A percentile compares a stretch with the other conserved stretches of the same genome.
Evolutionary conservation across 1,140 invertebrate genomes (phyloP).

Genomic region (Doryteuthis pealeii): DNA sequence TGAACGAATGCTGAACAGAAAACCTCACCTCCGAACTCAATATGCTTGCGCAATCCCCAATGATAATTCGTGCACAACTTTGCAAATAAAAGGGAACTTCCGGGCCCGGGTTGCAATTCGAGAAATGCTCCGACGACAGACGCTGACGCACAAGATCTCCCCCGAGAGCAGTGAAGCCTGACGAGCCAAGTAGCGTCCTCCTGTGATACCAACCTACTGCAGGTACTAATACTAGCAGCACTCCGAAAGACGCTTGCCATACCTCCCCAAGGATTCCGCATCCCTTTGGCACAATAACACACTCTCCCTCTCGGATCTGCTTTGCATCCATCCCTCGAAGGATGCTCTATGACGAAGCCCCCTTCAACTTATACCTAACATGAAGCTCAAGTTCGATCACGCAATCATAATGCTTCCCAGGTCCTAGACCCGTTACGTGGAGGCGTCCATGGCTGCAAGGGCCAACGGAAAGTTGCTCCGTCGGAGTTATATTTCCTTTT

Average conservation of each 20-base stretch:
- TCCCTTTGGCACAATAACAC: conserved; percentile 32
- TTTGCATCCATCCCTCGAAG: not conserved
- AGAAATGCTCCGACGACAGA: not conserved
- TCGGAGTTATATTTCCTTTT: not conserved
- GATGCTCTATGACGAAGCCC: conserved; percentile 4
- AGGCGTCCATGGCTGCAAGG: conserved; percentile 16
- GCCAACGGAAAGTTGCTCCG: conserved; percentile 7
- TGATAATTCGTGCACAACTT: not conserved
- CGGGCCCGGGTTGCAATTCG: not conserved
- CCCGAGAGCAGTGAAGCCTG: not conserved
- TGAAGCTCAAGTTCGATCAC: conserved; percentile 25
- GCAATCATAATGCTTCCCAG: conserved; percentile 33
- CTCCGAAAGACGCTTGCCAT: conserved; percentile 31
- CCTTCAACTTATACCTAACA: not conserved
- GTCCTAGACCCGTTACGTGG: conserved; percentile 28
- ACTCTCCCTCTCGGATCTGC: not conserved
- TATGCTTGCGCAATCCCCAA: no score
- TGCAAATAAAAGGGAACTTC: not conserved
- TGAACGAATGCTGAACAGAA: conserved; percentile 38
- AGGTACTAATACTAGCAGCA: not conserved
- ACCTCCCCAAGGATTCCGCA: conserved; percentile 46
- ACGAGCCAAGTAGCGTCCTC: not conserved
- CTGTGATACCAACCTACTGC: not conserved
- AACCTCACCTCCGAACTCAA: not conserved
- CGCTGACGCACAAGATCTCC: not conserved